Evolutionary conservation across 2,797 vertebrate genomes (phyloP), one percentile per base, ranked within the genome.

Genomic region (Malacoctenus gilli): DNA sequence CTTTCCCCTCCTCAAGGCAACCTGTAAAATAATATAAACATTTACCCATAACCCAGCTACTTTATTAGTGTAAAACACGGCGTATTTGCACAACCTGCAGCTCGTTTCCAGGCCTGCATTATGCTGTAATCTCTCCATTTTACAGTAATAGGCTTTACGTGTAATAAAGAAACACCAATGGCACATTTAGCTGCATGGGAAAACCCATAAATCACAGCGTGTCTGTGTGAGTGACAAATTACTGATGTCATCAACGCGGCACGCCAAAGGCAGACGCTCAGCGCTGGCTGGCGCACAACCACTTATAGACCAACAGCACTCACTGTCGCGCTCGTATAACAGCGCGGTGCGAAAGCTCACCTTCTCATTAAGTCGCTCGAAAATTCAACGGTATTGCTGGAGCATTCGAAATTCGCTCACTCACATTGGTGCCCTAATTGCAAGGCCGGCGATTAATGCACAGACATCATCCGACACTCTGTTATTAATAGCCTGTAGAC

Each of bases 21-120:
- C 77, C 65, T 72, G 63, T 89, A 77, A 89, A 85, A 79, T 81
- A 85, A 86, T 83, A 79, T 85, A 83, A 88, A 86, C 84, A 88
- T 86, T 87, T 85, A 69, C 70, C 63, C 63, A 84, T 70, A 83
- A 79, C 69, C 55, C 79, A 46, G 75, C 79, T 78, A 75, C 82
- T 88, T 89, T 85, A 85, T 82, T 80, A 80, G 74, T 84, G 70
- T 40, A 76, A 84, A 84, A 79, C 64, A 49, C 64, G 55, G 63
- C 60, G 43, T 57, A 75, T 82, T 77, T 75, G 59, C 72, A 70
- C 62, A 74, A 85, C 72, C 71, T 64, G 66, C 69, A 70, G 80
- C 46, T 66, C 60, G 78, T 82, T 85, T 85, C 72, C 86, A 80
- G 76, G 56, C 71, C 55, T 77, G 80, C 66, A 77, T 86, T 85